Base-by-base conservation (phyloP, 2,888 invertebrate genomes). In the Lepidonotus clava region DNA sequence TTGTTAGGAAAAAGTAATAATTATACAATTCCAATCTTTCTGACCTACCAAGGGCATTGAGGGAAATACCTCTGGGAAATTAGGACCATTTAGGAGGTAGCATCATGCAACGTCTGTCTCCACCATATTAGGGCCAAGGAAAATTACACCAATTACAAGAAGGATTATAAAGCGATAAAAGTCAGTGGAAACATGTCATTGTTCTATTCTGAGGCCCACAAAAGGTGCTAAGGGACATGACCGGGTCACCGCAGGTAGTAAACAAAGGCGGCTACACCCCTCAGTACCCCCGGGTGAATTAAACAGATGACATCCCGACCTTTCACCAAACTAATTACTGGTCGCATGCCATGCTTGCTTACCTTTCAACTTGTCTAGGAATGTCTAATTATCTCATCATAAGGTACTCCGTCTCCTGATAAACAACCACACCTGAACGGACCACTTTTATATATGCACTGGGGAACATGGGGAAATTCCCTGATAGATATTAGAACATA, bases 331-430 rank as follows among this genome's bases (percentile, higher is more conserved):
- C 80, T 80, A 80, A 80, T 80, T 80, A 21, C 32, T 24, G 6
- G 80, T 1, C 41, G 18, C 80, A 80, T 51, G 80, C 80, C 80
- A 80, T 80, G 51, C 4, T n/a, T 51, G 46, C 80, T 80, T 80
- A 80, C 80, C 28, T 80, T 28, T 80, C 36, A 38, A 21, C 36
- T 71, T 71, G 38, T 71, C 36, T 38, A 71, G 38, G 71, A 36
- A 71, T 71, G 71, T 71, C 34, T 71, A 71, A 71, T 71, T 71
- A 71, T 38, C 71, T n/a, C n/a, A n/a, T n/a, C n/a, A n/a, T n/a
- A n/a, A n/a, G n/a, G n/a, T n/a, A n/a, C n/a, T n/a, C n/a, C n/a
- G n/a, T n/a, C n/a, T n/a, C n/a, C n/a, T n/a, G n/a, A n/a, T n/a
- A n/a, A n/a, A n/a, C n/a, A n/a, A n/a, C n/a, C n/a, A n/a, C n/a